Percentiles rank a stretch among this genome's conserved stretches.
Conservation (phyloP, 2,113 vertebrate species). For the Cichladusa arquata region DNA sequence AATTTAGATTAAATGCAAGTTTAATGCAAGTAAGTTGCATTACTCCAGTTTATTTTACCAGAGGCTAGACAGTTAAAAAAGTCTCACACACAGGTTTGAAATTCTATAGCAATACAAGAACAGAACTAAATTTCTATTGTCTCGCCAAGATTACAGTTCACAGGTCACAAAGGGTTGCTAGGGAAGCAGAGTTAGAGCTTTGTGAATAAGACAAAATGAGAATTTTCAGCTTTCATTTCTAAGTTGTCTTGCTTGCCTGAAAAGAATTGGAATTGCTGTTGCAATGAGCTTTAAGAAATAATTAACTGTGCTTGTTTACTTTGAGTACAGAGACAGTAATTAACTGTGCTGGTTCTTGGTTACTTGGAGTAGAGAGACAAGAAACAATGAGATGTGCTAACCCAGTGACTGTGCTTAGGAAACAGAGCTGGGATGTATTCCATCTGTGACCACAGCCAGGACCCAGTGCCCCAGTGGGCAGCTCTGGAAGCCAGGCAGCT, state of each 20-base stretch:
- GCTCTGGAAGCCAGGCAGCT: background rate
- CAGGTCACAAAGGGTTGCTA: background rate
- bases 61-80: background rate
- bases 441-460: background rate
- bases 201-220: background rate
- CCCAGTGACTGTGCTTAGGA: background rate
- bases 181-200: background rate
- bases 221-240: background rate
- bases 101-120: background rate
- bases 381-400: background rate
- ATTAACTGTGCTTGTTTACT: background rate
- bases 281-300: conserved; percentile 31
- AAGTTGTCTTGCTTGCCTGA: background rate
- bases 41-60: background rate
- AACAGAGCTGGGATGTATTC: background rate
- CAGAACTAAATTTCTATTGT: background rate
- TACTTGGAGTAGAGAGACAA: background rate
- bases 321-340: background rate
- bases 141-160: background rate
- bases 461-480: background rate
- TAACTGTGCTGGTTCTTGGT: background rate
- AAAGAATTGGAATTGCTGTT: background rate
- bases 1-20: background rate
- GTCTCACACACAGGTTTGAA: background rate
- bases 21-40: background rate